phyloP scores from a whole-genome alignment of 2,888 invertebrate species.

The Chouioia cunea region DNA sequence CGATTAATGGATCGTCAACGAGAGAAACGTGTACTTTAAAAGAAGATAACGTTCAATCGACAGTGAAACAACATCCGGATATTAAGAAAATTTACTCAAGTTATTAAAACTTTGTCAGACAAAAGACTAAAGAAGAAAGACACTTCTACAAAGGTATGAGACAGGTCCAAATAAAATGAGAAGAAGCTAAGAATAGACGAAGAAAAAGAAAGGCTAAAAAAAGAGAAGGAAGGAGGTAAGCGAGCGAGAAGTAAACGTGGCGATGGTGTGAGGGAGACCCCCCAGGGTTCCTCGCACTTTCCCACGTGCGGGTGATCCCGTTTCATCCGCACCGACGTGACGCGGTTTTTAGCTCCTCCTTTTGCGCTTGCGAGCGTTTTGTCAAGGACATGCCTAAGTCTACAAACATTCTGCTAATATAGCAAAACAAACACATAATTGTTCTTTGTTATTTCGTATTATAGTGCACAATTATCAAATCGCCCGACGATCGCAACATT shows the following conservation, averaged over 20 bases:
- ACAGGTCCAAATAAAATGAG: constrained; percentile 34
- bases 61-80: too few species aligned
- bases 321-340: constrained; percentile 66
- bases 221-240: constrained; percentile 20
- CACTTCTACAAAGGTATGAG: constrained; percentile 42
- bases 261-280: constrained; percentile 47
- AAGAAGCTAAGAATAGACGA: constrained; percentile 5
- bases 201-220: constrained; percentile 11
- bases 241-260: constrained; percentile 1
- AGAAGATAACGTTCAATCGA: too few species aligned
- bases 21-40: too few species aligned
- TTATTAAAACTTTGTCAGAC: background rate
- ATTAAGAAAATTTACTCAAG: background rate
- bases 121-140: constrained; percentile 1
- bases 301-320: constrained; percentile 69
- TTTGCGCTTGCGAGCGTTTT: constrained; percentile 53
- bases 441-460: too few species aligned
- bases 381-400: too few species aligned
- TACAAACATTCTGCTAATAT: too few species aligned
- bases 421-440: too few species aligned
- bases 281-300: constrained; percentile 62
- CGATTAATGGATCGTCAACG: too few species aligned
- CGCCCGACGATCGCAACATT: too few species aligned
- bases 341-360: constrained; percentile 54
- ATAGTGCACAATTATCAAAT: too few species aligned